Evolutionary conservation across 2,888 invertebrate species (phyloP).

Genomic region (Acleris literana): DNA sequence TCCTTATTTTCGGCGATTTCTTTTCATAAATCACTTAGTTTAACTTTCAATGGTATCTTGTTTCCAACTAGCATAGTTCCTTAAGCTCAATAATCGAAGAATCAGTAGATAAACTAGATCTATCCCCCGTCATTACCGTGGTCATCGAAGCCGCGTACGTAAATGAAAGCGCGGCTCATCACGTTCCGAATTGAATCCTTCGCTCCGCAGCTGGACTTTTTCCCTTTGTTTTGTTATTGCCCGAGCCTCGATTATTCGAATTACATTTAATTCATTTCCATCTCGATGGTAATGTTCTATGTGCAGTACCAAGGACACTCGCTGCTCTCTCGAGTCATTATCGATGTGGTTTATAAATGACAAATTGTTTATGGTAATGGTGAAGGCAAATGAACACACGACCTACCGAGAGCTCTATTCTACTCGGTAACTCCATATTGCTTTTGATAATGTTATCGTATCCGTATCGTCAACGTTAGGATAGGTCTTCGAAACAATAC

Average conservation of each 20-base stretch:
- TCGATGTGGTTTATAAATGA: conserved; percentile 12
- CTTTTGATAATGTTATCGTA: no score
- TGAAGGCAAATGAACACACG: no score
- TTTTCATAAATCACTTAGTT: no score
- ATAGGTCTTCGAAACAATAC: no score
- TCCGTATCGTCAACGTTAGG: no score
- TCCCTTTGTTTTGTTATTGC: conserved; percentile 80
- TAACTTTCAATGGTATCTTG: no score
- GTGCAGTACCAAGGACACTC: conserved; percentile 47
- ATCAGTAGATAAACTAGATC: conserved; percentile 34
- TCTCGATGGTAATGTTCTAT: conserved; percentile 68
- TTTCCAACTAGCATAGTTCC: no score
- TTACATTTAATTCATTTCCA: conserved; percentile 82
- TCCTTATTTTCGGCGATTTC: no score
- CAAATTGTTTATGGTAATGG: neutral
- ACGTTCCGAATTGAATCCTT: conserved; percentile 84
- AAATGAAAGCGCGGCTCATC: conserved; percentile 81
- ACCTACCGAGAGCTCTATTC: no score
- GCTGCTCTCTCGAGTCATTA: conserved; percentile 40
- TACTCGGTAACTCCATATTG: no score
- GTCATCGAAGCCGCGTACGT: conserved; percentile 60
- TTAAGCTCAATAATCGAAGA: conserved; percentile 6
- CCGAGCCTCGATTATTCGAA: conserved; percentile 80
- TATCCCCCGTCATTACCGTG: conserved; percentile 53
- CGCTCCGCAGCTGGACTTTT: conserved; percentile 72